Conservation (phyloP, 1,140 invertebrate species). For the Drosophila serrata region DNA sequence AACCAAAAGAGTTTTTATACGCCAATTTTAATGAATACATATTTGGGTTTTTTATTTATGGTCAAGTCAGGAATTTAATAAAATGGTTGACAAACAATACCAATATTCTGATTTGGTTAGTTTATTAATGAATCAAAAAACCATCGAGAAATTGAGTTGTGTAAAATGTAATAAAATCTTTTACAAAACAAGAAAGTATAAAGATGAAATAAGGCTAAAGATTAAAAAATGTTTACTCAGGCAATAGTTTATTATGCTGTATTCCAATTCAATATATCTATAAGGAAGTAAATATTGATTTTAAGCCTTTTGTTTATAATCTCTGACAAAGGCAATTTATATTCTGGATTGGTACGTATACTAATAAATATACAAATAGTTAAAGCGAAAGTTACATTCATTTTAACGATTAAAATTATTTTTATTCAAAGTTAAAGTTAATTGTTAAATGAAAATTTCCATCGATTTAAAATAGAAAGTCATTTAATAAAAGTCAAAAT, state of each 20-base stretch:
- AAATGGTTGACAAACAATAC: background rate
- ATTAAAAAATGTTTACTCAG: too few species aligned
- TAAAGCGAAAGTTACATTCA: too few species aligned
- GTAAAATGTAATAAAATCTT: background rate
- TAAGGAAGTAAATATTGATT: background rate
- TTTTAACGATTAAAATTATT: too few species aligned
- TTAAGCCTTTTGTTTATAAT: background rate
- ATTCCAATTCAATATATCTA: background rate
- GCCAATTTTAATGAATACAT: background rate
- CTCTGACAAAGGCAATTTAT: background rate
- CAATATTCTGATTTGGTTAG: background rate
- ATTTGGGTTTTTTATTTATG: background rate
- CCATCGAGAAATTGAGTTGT: too few species aligned
- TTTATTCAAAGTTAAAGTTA: too few species aligned
- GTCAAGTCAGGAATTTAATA: background rate
- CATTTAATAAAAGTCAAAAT: too few species aligned
- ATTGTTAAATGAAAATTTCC: too few species aligned
- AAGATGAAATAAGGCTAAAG: background rate
- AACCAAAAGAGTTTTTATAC: background rate
- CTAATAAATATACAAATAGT: background rate
- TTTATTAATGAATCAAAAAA: background rate
- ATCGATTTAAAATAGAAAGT: too few species aligned
- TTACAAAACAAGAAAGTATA: slow-evolving; percentile 4
- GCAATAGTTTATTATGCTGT: background rate
- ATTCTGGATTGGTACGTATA: background rate